Conservation (phyloP, 2,888 invertebrate species). For the Ashinkailepas kermadecensis region DNA sequence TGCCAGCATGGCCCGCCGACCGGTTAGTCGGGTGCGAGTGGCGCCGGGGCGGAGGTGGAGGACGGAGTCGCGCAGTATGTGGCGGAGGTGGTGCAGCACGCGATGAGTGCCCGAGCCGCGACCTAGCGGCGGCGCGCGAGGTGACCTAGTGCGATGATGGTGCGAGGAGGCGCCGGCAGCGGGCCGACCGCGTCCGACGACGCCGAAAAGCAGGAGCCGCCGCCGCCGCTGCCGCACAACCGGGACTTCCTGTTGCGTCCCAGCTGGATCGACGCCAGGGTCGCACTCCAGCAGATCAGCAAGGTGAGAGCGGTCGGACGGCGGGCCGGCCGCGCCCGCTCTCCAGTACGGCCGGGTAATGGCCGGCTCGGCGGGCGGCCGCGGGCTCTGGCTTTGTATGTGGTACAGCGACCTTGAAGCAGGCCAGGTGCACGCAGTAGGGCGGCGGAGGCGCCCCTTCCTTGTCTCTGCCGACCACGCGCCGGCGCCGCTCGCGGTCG, state of each 20-base stretch:
- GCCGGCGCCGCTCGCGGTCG: not conserved
- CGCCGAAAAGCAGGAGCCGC: not conserved
- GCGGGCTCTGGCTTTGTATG: not conserved
- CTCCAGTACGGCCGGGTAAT: not conserved
- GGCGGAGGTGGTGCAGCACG: not conserved
- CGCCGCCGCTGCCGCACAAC: not conserved
- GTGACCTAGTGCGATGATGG: not conserved
- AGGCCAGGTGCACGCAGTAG: not conserved
- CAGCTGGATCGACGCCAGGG: conserved; percentile 92
- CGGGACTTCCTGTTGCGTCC: conserved; percentile 81
- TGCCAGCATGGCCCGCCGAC: conserved; percentile 7
- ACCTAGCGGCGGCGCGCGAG: not conserved
- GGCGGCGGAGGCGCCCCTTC: not conserved
- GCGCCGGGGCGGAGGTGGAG: not conserved
- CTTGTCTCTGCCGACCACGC: not conserved
- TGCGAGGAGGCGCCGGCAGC: not conserved
- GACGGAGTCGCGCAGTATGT: not conserved
- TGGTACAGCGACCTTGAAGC: not conserved
- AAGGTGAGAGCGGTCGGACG: conserved; percentile 61
- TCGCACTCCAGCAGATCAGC: conserved; percentile 89
- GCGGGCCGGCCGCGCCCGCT: not conserved
- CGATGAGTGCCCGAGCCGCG: not conserved
- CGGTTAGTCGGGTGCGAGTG: conserved; percentile 3
- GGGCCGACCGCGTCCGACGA: not conserved
- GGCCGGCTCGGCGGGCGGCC: not conserved